Evolutionary conservation across 2,888 invertebrate species (phyloP), one percentile per base, ranked within the genome.

Genomic region (Augochlorella aurata): DNA sequence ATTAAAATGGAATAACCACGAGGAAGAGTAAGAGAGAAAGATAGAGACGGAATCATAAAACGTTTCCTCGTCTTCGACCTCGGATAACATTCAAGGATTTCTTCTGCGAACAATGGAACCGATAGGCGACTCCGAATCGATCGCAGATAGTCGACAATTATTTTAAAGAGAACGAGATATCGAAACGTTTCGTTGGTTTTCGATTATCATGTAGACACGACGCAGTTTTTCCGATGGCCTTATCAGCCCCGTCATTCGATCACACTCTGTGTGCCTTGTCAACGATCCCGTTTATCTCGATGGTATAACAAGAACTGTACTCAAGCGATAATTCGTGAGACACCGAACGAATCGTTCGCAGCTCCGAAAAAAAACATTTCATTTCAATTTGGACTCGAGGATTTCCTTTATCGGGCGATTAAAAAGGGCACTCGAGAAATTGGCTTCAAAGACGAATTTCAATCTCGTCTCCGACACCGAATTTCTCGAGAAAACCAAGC

Each of bases 401-500:
- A 49, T 4, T 49, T 21, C 38, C 65, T 21, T 44, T 44, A 58
- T 50, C 50, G 16, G 16, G 4, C 50, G 24, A 21, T 38, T 18
- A 45, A 45, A 12, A 29, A 10, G 14, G 38, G 14, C 21, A 50
- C 4, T 47, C 50, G 14, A 69, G 70, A 29, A n/a, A 12, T 5
- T 5, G 38, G 38, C 38, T 38, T 12, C n/a, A 12, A 21, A 52
- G 50, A 65, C 38, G 38, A 70, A 38, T 38, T 38, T 38, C 38
- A 38, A 38, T 38, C 38, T 38, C 38, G 38, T 54, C 66, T 52
- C 65, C 65, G 9, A 67, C 70, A 81, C 72, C 65, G 58, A 74
- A 75, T 78, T 78, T 82, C 75, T 67, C 66, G 75, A 65, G 74
- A 78, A 38, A 82, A 82, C 74, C 52, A 21, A 16, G 49, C 70